Percentiles rank a stretch among this genome's conserved stretches.
These are phyloP conservation scores for Nebria brevicollis DNA, from an alignment of 2,888 invertebrate species.

Conservation along the genomic window DNA sequence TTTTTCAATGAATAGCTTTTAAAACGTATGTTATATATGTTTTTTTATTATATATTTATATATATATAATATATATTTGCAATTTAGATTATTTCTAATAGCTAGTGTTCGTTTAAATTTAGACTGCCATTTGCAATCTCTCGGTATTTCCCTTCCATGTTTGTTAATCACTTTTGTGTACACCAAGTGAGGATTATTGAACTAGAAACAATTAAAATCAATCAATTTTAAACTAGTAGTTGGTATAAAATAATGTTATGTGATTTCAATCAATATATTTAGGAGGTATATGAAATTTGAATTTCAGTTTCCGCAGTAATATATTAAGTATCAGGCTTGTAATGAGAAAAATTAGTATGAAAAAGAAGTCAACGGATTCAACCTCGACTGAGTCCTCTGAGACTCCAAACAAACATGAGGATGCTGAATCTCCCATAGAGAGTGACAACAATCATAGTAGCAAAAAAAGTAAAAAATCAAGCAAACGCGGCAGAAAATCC, in stretches of 20 bases:
- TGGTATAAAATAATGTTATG: neutral
- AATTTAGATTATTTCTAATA: too few species aligned
- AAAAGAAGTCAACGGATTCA: slow-evolving; percentile 54
- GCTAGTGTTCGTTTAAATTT: too few species aligned
- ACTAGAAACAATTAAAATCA: neutral
- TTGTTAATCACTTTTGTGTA: too few species aligned
- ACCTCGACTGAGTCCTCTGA: slow-evolving; percentile 53
- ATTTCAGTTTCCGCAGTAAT: neutral
- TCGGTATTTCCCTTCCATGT: too few species aligned
- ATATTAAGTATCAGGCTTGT: neutral
- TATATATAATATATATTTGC: too few species aligned
- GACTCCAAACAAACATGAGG: slow-evolving; percentile 46
- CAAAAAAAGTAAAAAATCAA: slow-evolving; percentile 49
- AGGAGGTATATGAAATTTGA: neutral
- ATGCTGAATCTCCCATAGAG: slow-evolving; percentile 50
- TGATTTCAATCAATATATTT: neutral
- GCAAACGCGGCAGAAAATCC: slow-evolving; percentile 51
- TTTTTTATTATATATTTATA: too few species aligned
- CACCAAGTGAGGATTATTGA: neutral
- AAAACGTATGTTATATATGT: too few species aligned
- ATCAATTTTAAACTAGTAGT: neutral
- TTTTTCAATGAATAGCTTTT: too few species aligned
- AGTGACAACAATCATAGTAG: slow-evolving; percentile 54
- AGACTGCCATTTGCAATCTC: too few species aligned
- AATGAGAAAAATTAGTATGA: slow-evolving; percentile 60